Conservation (phyloP, 1,140 invertebrate genomes). For the Helicoverpa armigera region DNA sequence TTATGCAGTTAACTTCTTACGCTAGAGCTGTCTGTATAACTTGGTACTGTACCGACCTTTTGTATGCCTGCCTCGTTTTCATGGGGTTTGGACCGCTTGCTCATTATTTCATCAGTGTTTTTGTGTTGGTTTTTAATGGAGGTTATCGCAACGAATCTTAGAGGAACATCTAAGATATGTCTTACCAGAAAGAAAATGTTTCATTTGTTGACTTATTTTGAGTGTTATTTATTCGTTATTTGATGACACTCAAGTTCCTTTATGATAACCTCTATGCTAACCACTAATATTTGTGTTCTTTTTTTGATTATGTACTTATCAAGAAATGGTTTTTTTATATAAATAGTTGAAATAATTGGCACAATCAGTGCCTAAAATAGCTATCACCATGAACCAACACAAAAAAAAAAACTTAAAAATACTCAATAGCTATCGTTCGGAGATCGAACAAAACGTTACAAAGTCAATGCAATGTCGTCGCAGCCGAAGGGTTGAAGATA, state of each 20-base stretch:
- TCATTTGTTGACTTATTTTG: no score
- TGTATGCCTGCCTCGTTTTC: constrained; percentile 16
- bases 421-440: constrained; percentile 33
- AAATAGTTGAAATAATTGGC: no score
- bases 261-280: no score
- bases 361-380: background rate
- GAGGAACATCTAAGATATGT: no score
- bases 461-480: constrained; percentile 71
- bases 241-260: no score
- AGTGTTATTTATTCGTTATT: no score
- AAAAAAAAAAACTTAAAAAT: constrained; percentile 22
- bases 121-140: background rate
- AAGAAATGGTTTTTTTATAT: no score
- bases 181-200: no score
- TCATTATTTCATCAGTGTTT: constrained; percentile 33
- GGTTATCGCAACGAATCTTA: background rate
- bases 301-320: no score
- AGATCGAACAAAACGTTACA: constrained; percentile 66
- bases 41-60: constrained; percentile 66
- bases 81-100: constrained; percentile 5
- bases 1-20: constrained; percentile 68
- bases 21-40: constrained; percentile 56
- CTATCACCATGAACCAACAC: background rate
- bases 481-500: constrained; percentile 74
- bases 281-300: no score